These are phyloP conservation scores for Gavialis gangeticus DNA, from an alignment of 2,113 vertebrate genomes.

Conservation along the genomic window DNA sequence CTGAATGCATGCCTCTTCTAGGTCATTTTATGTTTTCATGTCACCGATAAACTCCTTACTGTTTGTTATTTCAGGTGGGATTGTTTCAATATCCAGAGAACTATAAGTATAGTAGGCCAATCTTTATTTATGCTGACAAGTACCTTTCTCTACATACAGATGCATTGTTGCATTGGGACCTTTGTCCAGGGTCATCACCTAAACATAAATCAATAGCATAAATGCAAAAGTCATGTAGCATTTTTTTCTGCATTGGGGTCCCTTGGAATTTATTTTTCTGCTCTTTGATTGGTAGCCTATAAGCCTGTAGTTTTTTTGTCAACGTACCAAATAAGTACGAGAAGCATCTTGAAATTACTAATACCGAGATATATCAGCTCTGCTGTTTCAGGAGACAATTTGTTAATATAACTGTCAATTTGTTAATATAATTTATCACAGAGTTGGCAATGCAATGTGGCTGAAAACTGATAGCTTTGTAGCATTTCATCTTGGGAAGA, in stretches of 20 bases:
- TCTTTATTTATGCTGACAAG: not conserved
- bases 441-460: slow-evolving; percentile 23
- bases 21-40: not conserved
- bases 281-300: not conserved
- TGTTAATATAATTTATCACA: slow-evolving; percentile 63
- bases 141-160: not conserved
- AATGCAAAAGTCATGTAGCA: not conserved
- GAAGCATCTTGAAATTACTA: slow-evolving; percentile 61
- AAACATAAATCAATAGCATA: not conserved
- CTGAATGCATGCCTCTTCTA: too few relatives aligned
- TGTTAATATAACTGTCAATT: slow-evolving; percentile 62
- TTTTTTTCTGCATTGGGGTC: not conserved
- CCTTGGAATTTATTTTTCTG: not conserved
- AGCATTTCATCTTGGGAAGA: slow-evolving; percentile 38
- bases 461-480: slow-evolving; percentile 50
- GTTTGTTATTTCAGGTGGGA: not conserved
- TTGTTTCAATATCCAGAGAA: not conserved
- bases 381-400: slow-evolving; percentile 46
- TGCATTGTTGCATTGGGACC: not conserved
- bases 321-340: slow-evolving; percentile 21
- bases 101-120: not conserved
- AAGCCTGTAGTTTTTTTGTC: not conserved
- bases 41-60: not conserved
- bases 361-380: slow-evolving; percentile 7
- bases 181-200: not conserved